phyloP scores from a whole-genome alignment of 1,140 invertebrate genomes.

The Drosophila leontia region DNA sequence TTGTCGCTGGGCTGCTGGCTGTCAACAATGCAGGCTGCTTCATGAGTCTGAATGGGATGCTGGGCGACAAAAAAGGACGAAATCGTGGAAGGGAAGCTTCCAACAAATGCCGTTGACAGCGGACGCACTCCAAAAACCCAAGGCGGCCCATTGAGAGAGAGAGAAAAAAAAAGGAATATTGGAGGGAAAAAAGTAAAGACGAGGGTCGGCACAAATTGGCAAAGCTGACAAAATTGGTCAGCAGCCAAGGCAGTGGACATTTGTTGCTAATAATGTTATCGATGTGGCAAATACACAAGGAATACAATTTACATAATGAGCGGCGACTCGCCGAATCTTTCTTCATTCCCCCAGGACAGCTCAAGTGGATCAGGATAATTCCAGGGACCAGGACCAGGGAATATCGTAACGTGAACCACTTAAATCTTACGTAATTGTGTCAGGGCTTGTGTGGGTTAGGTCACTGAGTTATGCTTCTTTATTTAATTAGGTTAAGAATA shows the following conservation, averaged over 20 bases:
- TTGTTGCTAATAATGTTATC: constrained; percentile 81
- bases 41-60: constrained; percentile 67
- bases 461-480: neutral
- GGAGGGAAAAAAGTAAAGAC: constrained; percentile 45
- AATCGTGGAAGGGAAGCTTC: constrained; percentile 43
- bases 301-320: constrained; percentile 56
- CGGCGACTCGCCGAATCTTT: neutral
- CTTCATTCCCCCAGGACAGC: neutral
- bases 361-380: constrained; percentile 35
- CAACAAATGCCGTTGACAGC: constrained; percentile 81
- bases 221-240: constrained; percentile 68
- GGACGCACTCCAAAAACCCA: constrained; percentile 58
- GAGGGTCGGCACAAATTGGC: constrained; percentile 71
- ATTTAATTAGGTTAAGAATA: neutral
- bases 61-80: neutral
- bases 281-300: constrained; percentile 65
- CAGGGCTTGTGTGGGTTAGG: neutral
- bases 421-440: constrained; percentile 15
- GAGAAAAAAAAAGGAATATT: constrained; percentile 15
- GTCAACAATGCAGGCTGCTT: constrained; percentile 70
- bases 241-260: constrained; percentile 45
- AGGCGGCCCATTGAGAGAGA: constrained; percentile 51
- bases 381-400: neutral
- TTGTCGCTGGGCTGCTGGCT: constrained; percentile 46
- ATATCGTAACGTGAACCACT: constrained; percentile 18